Conservation (phyloP, 2,113 vertebrate genomes). For the Donacobius atricapilla region DNA sequence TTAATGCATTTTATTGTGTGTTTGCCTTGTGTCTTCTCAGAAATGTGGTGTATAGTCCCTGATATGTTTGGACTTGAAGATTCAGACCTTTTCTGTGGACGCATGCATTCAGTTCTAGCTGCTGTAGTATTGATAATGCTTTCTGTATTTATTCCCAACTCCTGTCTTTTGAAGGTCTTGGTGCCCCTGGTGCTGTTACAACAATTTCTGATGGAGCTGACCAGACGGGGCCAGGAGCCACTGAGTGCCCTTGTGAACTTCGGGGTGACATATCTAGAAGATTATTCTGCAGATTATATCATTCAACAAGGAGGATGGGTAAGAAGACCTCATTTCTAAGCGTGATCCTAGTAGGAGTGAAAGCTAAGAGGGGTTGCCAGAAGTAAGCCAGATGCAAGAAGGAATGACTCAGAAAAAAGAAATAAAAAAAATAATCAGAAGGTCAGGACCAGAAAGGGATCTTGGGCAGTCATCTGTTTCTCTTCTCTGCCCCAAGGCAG, state of each 20-base stretch:
- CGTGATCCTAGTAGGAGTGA: not conserved
- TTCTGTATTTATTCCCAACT: not conserved
- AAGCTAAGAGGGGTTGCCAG: not conserved
- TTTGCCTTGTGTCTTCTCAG: not conserved
- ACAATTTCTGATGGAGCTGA: constrained; percentile 77
- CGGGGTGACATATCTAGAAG: constrained; percentile 85
- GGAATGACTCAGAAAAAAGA: not conserved
- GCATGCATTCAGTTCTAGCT: not conserved
- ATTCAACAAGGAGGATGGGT: constrained; percentile 95
- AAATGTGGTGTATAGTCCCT: not conserved
- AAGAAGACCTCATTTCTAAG: constrained; percentile 52
- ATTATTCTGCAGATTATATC: constrained; percentile 82
- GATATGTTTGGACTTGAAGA: not conserved
- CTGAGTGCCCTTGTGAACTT: constrained; percentile 77
- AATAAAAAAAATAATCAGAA: not conserved
- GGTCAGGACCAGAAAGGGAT: not conserved
- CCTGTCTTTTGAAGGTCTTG: constrained; percentile 76
- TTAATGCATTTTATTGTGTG: not conserved
- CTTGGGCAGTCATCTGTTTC: not conserved
- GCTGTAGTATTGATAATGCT: not conserved
- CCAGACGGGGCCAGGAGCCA: constrained; percentile 72
- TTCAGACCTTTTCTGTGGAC: not conserved
- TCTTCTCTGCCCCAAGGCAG: not conserved
- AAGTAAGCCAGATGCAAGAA: not conserved
- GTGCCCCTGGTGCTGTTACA: constrained; percentile 88